Conservation (phyloP, 1,140 invertebrate species). For the Drosophila setifemur region DNA sequence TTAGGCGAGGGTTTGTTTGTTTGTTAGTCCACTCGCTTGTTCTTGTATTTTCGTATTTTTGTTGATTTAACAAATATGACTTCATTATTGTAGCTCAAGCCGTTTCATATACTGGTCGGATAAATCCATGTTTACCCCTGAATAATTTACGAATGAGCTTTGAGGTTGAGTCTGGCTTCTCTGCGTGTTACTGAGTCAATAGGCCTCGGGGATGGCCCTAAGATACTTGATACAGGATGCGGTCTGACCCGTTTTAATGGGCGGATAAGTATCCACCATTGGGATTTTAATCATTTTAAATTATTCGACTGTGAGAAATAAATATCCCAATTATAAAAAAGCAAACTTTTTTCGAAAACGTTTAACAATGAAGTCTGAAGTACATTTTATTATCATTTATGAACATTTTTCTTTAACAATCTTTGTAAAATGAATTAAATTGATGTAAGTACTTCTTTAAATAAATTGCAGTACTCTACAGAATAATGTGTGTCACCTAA, state of each 20-base stretch:
- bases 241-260: not conserved
- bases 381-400: too few species aligned
- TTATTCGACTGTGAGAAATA: not conserved
- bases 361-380: too few species aligned
- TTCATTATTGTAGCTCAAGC: conserved; percentile 66
- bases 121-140: conserved; percentile 37
- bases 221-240: conserved; percentile 8
- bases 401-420: too few species aligned
- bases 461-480: not conserved
- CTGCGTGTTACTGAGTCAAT: conserved; percentile 67
- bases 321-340: not conserved
- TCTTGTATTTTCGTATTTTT: conserved; percentile 20
- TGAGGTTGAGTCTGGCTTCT: conserved; percentile 30
- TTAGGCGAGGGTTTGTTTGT: conserved; percentile 61
- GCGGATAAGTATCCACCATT: not conserved
- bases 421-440: too few species aligned
- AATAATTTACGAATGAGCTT: conserved; percentile 77
- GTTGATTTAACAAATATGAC: conserved; percentile 73
- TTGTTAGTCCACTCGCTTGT: conserved; percentile 58
- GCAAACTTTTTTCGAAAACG: not conserved
- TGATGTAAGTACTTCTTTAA: not conserved
- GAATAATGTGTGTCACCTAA: not conserved
- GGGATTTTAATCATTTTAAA: not conserved
- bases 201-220: conserved; percentile 31
- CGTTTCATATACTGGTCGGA: conserved; percentile 36